Evolutionary conservation across 2,797 vertebrate species (phyloP), one percentile per base, ranked within the genome.

Genomic region (Leuciscus waleckii): DNA sequence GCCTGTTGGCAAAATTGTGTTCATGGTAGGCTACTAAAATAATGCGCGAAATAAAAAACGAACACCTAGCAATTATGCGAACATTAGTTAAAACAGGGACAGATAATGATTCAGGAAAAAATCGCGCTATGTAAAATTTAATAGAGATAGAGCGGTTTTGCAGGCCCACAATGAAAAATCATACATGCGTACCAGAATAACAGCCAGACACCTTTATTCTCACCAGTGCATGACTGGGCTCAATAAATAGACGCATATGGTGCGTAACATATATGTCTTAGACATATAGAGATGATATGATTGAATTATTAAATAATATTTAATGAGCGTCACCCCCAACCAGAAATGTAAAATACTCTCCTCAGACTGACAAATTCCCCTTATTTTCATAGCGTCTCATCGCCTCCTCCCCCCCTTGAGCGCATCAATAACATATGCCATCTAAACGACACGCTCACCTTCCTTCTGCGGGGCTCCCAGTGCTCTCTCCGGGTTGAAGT

Each of bases 391-490:
- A 82, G 61, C 82, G 82, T 80, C 67, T 83, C 84, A n/a, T 88
- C 58, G 61, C 89, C 90, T 61, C 70, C 88, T 71, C 49, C 87
- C 86, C 86, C 82, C 85, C 63, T 78, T 85, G 84, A 74, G 82
- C 84, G 85, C 88, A 81, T 88, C 88, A 82, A 85, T 79, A 79
- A 73, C 71, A 78, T 76, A 81, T 76, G 79, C 41, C 84, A 84
- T 88, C 71, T 76, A 37, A 83, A 69, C 90, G 84, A 74, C 89
- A 76, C 80, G 69, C 95, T 95, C 94, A 96, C 95, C 95, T 94
- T 96, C 95, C 90, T 94, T 94, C 94, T 96, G 95, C 94, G 96
- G 96, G 88, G 96, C 96, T 94, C 95, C 96, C 83, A 96, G 94
- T 63, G 95, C 96, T 95, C 95, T 95, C 92, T 96, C 96, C 87